These are phyloP conservation scores for Phyto melanocephala DNA, from an alignment of 2,888 invertebrate genomes.

Conservation along the genomic window DNA sequence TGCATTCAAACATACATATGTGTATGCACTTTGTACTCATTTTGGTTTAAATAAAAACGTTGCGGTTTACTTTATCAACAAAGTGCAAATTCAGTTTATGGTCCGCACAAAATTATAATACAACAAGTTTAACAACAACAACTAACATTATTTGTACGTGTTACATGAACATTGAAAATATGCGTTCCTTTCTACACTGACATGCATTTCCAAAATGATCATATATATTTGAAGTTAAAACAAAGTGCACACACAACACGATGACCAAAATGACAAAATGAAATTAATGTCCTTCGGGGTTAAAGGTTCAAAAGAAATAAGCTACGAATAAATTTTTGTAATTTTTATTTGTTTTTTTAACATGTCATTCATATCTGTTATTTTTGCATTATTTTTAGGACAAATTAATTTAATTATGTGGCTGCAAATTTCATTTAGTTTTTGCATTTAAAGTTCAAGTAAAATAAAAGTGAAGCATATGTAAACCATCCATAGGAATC, in stretches of 20 bases:
- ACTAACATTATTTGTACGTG: neutral
- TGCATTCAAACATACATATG: no score
- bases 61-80: slow-evolving; percentile 18
- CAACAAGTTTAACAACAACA: neutral
- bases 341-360: no score
- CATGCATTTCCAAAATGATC: slow-evolving; percentile 30
- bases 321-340: no score
- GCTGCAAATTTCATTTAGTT: no score
- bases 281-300: slow-evolving; percentile 1
- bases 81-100: slow-evolving; percentile 6
- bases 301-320: no score
- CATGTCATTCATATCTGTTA: no score
- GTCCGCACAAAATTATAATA: neutral
- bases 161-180: slow-evolving; percentile 9
- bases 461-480: no score
- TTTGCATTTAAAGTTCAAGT: no score
- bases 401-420: no score
- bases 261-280: neutral
- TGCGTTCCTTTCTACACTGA: neutral
- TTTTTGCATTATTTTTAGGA: no score
- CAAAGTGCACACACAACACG: neutral
- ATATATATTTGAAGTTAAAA: slow-evolving; percentile 34
- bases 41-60: neutral
- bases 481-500: no score
- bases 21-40: neutral